These are phyloP conservation scores for Lepidurus couesii DNA, from an alignment of 1,140 invertebrate genomes.

Conservation along the genomic window DNA sequence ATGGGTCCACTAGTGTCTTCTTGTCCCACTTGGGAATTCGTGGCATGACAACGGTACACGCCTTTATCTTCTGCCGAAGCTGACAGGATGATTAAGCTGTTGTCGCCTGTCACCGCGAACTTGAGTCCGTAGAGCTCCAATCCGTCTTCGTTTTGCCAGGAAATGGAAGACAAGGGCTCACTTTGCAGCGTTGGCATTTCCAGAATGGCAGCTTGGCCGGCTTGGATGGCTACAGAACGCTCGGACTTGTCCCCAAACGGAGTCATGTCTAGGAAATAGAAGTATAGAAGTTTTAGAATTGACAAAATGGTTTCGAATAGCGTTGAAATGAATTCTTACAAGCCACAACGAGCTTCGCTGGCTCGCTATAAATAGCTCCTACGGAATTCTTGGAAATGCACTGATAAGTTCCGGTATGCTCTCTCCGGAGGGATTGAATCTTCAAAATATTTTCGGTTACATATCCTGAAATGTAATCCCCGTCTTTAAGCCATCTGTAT, in stretches of 20 bases:
- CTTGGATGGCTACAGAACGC: slow-evolving; percentile 59
- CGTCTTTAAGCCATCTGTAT: slow-evolving; percentile 85
- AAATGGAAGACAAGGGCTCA: slow-evolving; percentile 70
- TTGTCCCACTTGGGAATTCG: slow-evolving; percentile 79
- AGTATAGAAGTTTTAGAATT: slow-evolving; percentile 34
- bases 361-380: slow-evolving; percentile 82
- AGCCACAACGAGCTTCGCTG: slow-evolving; percentile 75
- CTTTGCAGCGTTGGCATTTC: slow-evolving; percentile 74
- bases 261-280: slow-evolving; percentile 65
- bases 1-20: slow-evolving; percentile 80
- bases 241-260: slow-evolving; percentile 66
- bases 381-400: slow-evolving; percentile 84
- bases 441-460: slow-evolving; percentile 50
- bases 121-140: slow-evolving; percentile 68
- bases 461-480: slow-evolving; percentile 43
- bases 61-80: slow-evolving; percentile 63
- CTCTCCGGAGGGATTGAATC: slow-evolving; percentile 66
- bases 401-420: slow-evolving; percentile 80
- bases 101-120: slow-evolving; percentile 64
- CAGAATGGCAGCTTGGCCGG: slow-evolving; percentile 73
- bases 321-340: slow-evolving; percentile 55
- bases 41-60: slow-evolving; percentile 65
- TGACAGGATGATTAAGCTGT: slow-evolving; percentile 74
- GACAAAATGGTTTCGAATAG: slow-evolving; percentile 25
- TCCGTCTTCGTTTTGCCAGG: slow-evolving; percentile 71